These are phyloP conservation scores for Hippocampus abdominalis DNA, from an alignment of 2,113 vertebrate genomes.

Conservation along the genomic window DNA sequence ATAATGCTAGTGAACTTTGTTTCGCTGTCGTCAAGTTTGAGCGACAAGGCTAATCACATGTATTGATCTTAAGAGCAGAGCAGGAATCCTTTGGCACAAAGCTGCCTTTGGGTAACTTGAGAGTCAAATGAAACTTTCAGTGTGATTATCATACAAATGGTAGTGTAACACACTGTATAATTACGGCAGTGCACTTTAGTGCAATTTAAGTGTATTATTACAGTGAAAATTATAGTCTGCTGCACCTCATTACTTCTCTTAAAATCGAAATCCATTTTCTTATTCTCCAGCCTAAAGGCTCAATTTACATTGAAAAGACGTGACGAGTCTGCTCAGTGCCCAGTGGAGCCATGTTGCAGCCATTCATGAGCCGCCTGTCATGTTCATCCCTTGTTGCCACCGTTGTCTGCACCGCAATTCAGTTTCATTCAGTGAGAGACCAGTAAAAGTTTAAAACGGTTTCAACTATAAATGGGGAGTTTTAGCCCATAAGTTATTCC, in stretches of 20 bases:
- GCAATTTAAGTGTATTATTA: background rate
- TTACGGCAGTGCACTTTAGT: conserved; percentile 1
- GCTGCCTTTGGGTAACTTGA: conserved; percentile 33
- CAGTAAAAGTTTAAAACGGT: background rate
- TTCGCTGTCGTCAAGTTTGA: background rate
- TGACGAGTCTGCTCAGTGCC: background rate
- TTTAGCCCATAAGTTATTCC: background rate
- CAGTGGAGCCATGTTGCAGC: background rate
- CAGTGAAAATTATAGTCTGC: conserved; percentile 5
- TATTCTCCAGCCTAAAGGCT: background rate
- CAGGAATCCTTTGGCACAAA: conserved; percentile 33
- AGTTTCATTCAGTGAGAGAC: background rate
- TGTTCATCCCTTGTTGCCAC: background rate
- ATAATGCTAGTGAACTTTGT: background rate
- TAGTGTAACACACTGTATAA: conserved; percentile 19
- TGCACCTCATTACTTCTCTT: conserved; percentile 2
- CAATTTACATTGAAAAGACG: background rate
- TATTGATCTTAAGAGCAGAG: conserved; percentile 12
- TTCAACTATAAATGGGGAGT: background rate
- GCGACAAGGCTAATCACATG: conserved; percentile 21
- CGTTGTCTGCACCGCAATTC: background rate
- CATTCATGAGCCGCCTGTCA: conserved; percentile 1
- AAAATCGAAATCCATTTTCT: background rate
- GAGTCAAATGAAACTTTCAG: conserved; percentile 38
- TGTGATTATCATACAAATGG: conserved; percentile 55